phyloP scores from a whole-genome alignment of 2,113 vertebrate species.

The Scartelaos histophorus region DNA sequence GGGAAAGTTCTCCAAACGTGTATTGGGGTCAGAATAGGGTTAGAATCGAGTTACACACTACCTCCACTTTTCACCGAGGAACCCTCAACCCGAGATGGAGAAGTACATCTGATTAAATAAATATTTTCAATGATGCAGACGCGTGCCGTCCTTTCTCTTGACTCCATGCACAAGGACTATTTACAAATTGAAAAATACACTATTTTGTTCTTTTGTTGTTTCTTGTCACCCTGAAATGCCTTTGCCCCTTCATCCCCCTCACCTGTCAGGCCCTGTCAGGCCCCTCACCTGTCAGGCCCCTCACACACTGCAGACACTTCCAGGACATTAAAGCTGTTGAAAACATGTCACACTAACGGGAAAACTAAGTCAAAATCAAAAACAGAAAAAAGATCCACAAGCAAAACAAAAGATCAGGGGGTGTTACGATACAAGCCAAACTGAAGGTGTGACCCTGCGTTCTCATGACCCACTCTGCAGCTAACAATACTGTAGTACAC shows the following conservation, averaged over 20 bases:
- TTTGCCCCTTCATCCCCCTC: conserved; percentile 79
- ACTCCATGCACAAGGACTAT: conserved; percentile 98
- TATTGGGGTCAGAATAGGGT: conserved; percentile 42
- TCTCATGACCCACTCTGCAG: conserved; percentile 85
- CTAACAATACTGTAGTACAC: conserved; percentile 99
- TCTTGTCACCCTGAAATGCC: conserved; percentile 73
- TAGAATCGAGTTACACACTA: conserved; percentile 60
- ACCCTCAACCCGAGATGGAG: conserved; percentile 84
- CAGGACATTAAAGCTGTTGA: conserved; percentile 90
- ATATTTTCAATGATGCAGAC: conserved; percentile 99
- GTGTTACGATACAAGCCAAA: conserved; percentile 92
- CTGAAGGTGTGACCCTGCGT: conserved; percentile 71
- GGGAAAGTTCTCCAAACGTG: conserved; percentile 28
- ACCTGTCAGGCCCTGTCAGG: conserved; percentile 76
- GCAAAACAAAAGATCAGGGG: conserved; percentile 69
- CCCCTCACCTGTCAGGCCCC: conserved; percentile 82
- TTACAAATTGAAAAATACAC: conserved; percentile 99
- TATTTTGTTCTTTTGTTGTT: conserved; percentile 75
- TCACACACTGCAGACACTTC: conserved; percentile 84
- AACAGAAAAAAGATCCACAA: conserved; percentile 58
- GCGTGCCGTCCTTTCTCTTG: conserved; percentile 95
- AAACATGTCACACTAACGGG: conserved; percentile 81
- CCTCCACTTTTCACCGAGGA: conserved; percentile 54
- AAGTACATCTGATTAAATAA: conserved; percentile 97
- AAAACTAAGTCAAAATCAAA: conserved; percentile 69